phyloP scores from a whole-genome alignment of 2,113 vertebrate genomes.

The Ophthalmolycus amberensis region DNA sequence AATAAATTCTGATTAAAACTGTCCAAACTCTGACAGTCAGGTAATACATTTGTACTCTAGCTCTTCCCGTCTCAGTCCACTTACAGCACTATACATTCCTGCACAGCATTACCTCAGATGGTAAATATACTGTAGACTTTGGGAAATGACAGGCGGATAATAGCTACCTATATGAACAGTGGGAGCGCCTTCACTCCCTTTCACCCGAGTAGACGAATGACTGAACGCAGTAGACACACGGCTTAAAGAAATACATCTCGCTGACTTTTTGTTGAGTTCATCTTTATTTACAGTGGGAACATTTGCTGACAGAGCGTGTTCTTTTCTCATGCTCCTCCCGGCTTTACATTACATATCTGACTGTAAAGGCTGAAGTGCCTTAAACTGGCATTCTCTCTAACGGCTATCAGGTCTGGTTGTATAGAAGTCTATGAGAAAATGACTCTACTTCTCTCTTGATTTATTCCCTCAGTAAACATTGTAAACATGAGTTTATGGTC shows the following conservation, averaged over 20 bases:
- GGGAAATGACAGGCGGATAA: conserved; percentile 29
- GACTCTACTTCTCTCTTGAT: too few relatives aligned
- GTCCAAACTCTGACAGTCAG: neutral
- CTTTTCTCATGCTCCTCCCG: conserved; percentile 6
- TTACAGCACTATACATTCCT: neutral
- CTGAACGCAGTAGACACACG: conserved; percentile 4
- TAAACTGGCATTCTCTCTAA: neutral
- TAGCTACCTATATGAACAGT: conserved; percentile 37
- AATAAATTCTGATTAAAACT: neutral
- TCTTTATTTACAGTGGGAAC: conserved; percentile 35
- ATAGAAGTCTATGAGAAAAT: too few relatives aligned
- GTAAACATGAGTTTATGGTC: too few relatives aligned
- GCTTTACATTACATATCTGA: neutral
- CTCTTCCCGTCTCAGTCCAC: neutral
- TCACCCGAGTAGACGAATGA: conserved; percentile 29
- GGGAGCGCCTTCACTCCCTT: conserved; percentile 43
- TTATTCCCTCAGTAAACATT: too few relatives aligned
- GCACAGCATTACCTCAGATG: neutral
- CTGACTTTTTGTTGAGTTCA: conserved; percentile 6
- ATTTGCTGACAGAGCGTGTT: neutral
- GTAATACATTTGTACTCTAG: neutral
- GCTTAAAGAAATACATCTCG: neutral
- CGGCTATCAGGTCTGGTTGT: too few relatives aligned
- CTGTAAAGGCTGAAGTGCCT: neutral
- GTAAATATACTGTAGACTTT: conserved; percentile 5